Evolutionary conservation across 2,888 invertebrate genomes (phyloP), one percentile per base, ranked within the genome.

Genomic region (Dysmachus trigonus): DNA sequence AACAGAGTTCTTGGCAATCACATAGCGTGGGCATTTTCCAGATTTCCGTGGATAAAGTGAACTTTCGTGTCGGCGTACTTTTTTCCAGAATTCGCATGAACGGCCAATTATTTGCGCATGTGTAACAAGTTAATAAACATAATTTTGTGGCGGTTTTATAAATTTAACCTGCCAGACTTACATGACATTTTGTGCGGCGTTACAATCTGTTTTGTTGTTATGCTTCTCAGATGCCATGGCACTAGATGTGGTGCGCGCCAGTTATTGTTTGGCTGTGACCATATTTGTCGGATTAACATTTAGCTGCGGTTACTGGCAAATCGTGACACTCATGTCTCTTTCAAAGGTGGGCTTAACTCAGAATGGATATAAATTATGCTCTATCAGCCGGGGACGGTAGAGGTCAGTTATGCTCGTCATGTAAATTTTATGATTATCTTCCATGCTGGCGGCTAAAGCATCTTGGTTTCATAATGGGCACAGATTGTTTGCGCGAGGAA

Each of bases 221-320:
- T 35, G 22, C 27, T 76, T 38, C 76, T 27, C 27, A 38, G 76
- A 76, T 76, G 22, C 76, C 41, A 27, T 76, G 18, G 76, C 41
- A 79, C 81, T 53, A 31, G 51, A 81, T 31, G 81, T 51, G 81
- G 81, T 81, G 51, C 31, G 33, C 71, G 71, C 35, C 62, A 35
- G 33, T 38, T 71, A 73, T 84, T 84, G 84, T 84, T 84, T 73
- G 41, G 38, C 41, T 84, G 84, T 85, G 76, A 85, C 87, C 87
- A 83, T 87, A 87, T 87, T 87, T 87, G 87, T 79, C 85, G 82
- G 74, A 85, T 82, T 85, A 87, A 83, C 85, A 85, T 87, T 87
- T 85, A 72, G 76, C 83, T 73, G 81, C 47, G 72, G 84, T 84
- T 84, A 84, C 84, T 84, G 84, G 84, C 41, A 84, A 84, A 84